Conservation (phyloP, 2,113 vertebrate species). For the Picathartes gymnocephalus region DNA sequence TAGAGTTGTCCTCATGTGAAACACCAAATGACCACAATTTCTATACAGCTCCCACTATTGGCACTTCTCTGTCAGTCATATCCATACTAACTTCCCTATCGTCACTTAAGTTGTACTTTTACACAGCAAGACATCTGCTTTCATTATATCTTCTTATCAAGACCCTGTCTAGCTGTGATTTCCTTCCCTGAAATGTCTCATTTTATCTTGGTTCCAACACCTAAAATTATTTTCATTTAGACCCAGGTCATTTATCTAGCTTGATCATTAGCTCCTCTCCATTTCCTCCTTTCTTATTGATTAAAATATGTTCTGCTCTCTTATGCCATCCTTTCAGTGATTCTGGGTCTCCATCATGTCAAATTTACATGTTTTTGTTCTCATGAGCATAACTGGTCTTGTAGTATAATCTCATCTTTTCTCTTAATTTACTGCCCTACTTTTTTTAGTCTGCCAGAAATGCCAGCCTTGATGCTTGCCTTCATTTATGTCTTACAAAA, state of each 20-base stretch:
- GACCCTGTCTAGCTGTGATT: background rate
- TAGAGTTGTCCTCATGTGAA: background rate
- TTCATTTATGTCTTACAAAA: background rate
- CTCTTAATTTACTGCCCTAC: background rate
- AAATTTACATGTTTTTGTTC: background rate
- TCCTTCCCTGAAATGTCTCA: background rate
- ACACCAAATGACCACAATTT: background rate
- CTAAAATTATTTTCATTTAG: background rate
- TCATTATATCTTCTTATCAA: background rate
- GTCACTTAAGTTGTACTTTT: background rate
- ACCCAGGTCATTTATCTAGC: background rate
- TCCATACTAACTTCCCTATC: background rate
- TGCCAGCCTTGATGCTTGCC: background rate
- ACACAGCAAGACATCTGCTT: background rate
- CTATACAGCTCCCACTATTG: background rate
- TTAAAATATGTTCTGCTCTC: background rate
- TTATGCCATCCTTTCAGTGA: background rate
- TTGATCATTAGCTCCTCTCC: background rate
- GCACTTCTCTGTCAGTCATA: background rate
- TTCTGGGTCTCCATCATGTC: background rate
- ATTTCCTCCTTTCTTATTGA: background rate
- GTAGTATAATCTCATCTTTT: background rate
- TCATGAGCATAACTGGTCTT: background rate
- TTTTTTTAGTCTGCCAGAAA: background rate
- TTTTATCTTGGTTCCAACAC: background rate